These are phyloP conservation scores for Agapornis roseicollis DNA, from an alignment of 2,113 vertebrate species.

Conservation along the genomic window DNA sequence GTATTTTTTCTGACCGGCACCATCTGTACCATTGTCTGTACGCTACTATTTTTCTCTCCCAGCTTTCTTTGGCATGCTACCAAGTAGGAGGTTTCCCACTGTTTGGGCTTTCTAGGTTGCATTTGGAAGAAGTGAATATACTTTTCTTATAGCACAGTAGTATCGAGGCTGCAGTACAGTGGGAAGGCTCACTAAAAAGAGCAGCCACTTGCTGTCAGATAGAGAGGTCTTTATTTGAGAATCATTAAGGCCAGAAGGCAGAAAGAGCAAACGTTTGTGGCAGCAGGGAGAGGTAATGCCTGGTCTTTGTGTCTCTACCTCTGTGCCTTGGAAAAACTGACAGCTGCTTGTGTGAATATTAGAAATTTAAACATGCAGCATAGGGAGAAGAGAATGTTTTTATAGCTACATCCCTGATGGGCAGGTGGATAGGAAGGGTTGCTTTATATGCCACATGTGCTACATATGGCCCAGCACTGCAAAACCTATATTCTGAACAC, in stretches of 20 bases:
- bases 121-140: constrained; percentile 28
- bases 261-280: not conserved
- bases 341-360: not conserved
- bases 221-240: constrained; percentile 46
- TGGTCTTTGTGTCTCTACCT: not conserved
- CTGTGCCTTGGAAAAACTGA: not conserved
- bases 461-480: not conserved
- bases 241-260: constrained; percentile 23
- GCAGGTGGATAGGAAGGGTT: not conserved
- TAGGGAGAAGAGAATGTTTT: not conserved
- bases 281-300: not conserved
- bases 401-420: not conserved
- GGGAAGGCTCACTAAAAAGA: constrained; percentile 43
- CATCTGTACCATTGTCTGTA: not conserved
- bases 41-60: not conserved
- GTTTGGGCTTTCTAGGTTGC: constrained; percentile 10
- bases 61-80: not conserved
- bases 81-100: constrained; percentile 46
- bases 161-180: not conserved
- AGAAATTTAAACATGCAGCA: not conserved
- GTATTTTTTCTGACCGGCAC: constrained; percentile 2
- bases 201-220: constrained; percentile 43
- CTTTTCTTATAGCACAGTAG: constrained; percentile 20
- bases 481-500: not conserved
- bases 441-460: not conserved